Percentiles rank a stretch among this genome's conserved stretches.
phyloP scores from a whole-genome alignment of 1,140 invertebrate genomes.

The Theocolax elegans region DNA sequence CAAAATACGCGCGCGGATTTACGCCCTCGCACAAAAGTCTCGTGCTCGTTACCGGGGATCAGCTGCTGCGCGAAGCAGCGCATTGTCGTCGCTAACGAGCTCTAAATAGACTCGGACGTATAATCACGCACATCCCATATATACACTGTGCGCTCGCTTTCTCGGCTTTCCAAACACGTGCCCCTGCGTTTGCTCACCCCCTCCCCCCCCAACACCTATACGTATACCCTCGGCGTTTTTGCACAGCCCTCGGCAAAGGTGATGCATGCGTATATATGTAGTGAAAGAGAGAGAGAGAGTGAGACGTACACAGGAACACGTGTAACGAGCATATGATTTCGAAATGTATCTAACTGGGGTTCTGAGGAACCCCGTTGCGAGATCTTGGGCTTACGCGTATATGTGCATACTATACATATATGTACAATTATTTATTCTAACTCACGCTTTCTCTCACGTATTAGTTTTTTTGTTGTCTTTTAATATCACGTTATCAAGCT shows the following conservation, averaged over 20 bases:
- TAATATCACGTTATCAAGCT: too few species aligned
- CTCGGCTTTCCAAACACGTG: conserved; percentile 39
- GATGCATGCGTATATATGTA: too few species aligned
- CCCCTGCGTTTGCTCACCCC: background rate
- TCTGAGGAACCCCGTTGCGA: too few species aligned
- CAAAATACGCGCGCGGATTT: conserved; percentile 43
- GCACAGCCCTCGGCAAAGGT: background rate
- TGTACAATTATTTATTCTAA: too few species aligned
- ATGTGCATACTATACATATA: too few species aligned
- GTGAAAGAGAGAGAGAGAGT: background rate
- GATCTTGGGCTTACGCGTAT: too few species aligned
- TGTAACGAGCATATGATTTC: too few species aligned
- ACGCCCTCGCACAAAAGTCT: conserved; percentile 54
- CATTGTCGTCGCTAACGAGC: conserved; percentile 64
- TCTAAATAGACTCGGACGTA: conserved; percentile 60
- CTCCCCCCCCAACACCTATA: too few species aligned
- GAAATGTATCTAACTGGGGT: too few species aligned
- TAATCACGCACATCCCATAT: conserved; percentile 50
- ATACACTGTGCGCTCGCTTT: conserved; percentile 18
- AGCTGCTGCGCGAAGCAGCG: conserved; percentile 47
- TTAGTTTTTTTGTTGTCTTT: too few species aligned
- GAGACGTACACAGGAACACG: background rate
- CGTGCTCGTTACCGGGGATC: conserved; percentile 64
- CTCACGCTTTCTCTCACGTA: too few species aligned
- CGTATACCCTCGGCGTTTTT: conserved; percentile 1